Conservation (phyloP, 64 coral and sea anemone species). For the Actinia equina region DNA sequence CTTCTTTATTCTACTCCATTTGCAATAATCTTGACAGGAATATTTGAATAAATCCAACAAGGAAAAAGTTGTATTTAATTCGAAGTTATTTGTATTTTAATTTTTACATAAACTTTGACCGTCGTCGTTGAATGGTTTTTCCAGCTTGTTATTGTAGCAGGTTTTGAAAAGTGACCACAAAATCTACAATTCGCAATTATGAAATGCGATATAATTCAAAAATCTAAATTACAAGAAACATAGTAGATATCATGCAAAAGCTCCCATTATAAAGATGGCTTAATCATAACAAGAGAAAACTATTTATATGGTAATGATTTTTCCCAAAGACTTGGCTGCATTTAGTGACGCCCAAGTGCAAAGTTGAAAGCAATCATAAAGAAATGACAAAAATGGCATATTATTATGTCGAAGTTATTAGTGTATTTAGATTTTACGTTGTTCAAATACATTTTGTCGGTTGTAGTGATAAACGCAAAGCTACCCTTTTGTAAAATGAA, state of each 20-base stretch:
- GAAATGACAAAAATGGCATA: background rate
- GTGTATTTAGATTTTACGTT: background rate
- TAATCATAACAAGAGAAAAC: too few species aligned
- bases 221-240: background rate
- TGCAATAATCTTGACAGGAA: background rate
- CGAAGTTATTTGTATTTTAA: too few species aligned
- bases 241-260: background rate
- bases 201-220: background rate
- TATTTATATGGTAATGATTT: too few species aligned
- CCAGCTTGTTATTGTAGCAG: background rate
- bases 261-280: too few species aligned
- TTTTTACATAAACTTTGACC: background rate
- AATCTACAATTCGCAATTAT: background rate
- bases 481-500: too few species aligned
- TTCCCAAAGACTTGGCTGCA: too few species aligned
- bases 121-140: background rate
- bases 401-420: background rate
- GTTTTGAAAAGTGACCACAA: background rate
- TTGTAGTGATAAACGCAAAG: too few species aligned
- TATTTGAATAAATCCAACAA: background rate
- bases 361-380: background rate
- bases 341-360: background rate
- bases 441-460: background rate
- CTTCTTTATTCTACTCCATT: too few species aligned
- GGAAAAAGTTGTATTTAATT: too few species aligned